Evolutionary conservation across 2,113 vertebrate genomes (phyloP), one percentile per base, ranked within the genome.

Genomic region (Rattus rattus): DNA sequence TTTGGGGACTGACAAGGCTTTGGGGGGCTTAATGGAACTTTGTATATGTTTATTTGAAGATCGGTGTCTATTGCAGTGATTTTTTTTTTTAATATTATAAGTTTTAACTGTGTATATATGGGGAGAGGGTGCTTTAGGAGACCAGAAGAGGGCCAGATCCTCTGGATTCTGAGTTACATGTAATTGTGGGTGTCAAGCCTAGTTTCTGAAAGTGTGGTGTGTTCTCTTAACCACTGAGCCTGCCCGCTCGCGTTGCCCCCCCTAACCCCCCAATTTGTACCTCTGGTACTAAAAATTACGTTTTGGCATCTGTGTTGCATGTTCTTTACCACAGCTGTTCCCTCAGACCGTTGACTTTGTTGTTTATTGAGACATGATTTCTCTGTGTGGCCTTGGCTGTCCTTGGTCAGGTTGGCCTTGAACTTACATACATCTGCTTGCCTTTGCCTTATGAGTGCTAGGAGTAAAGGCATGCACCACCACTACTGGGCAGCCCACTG

Each of bases 11-110:
- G n/a, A 19, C 39, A 43, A 30, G 59, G 17, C 65, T 49, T 70
- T 67, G 85, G 39, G 39, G 88, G 28, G n/a, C 95, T 93, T 90
- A 88, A 19, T 81, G 77, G 63, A 90, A 36, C 9, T 94, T 96
- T 20, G 56, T 63, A 43, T 13, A 43, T 8, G n/a, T 91, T 90
- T 95, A 75, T 24, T 90, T n/a, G 67, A 92, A 26, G 36, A 59
- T 81, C 39, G 65, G 69, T 49, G 69, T 83, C 47, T 14, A n/a
- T 63, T 86, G 49, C 61, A 49, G 49, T 43, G 20, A 73, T 75
- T 75, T 72, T 56, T 76, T 76, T 88, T 88, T 88, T 54, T 12
- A 24, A 43, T 11, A 43, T 47, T 94, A 95, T 93, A 14, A 43
- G 7, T 61, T 61, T 83, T 84, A 43, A 61, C 36, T 83, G 20